phyloP scores from a whole-genome alignment of 2,113 vertebrate species.

The Eleginops maclovinus region DNA sequence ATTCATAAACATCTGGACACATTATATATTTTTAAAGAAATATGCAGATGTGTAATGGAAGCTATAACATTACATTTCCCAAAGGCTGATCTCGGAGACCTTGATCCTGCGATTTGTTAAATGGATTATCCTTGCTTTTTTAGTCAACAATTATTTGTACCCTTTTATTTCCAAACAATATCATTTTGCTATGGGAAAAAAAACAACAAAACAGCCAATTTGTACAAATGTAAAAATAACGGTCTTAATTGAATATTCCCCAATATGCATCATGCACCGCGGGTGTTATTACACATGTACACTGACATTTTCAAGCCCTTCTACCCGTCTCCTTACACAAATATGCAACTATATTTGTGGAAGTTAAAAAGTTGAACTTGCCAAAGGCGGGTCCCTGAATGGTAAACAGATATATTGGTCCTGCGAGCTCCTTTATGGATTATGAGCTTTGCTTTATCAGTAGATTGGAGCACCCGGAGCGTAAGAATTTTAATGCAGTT shows the following conservation, averaged over 20 bases:
- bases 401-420: conserved; percentile 72
- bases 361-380: conserved; percentile 43
- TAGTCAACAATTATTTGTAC: conserved; percentile 61
- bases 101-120: conserved; percentile 67
- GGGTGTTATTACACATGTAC: too few species aligned
- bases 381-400: conserved; percentile 65
- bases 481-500: conserved; percentile 71
- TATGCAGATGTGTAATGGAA: conserved; percentile 28
- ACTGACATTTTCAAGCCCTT: not conserved
- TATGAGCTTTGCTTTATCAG: conserved; percentile 81
- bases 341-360: conserved; percentile 43
- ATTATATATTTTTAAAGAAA: conserved; percentile 1
- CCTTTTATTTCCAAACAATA: too few species aligned
- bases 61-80: conserved; percentile 42
- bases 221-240: too few species aligned
- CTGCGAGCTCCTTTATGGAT: conserved; percentile 76
- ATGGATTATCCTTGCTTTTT: conserved; percentile 82
- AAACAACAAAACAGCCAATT: too few species aligned
- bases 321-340: not conserved
- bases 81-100: conserved; percentile 65
- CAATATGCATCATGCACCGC: too few species aligned
- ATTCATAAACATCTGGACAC: not conserved
- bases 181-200: too few species aligned
- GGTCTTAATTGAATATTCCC: too few species aligned
- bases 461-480: conserved; percentile 76